These are phyloP conservation scores for Drosophila kepulauana DNA, from an alignment of 1,140 invertebrate species.

Conservation along the genomic window DNA sequence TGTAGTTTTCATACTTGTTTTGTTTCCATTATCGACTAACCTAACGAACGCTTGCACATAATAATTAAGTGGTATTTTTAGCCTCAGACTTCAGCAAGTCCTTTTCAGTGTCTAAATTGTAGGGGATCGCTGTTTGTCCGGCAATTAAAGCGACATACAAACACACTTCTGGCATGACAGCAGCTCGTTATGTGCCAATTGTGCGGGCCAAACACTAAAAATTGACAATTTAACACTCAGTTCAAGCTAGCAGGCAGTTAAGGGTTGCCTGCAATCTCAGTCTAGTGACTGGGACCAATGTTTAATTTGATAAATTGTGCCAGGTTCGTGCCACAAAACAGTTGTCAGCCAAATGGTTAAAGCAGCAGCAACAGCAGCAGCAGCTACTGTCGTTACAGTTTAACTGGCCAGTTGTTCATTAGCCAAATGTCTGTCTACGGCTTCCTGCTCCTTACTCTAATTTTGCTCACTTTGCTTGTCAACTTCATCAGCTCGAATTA, in stretches of 20 bases:
- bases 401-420: slow-evolving; percentile 66
- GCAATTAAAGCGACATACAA: slow-evolving; percentile 58
- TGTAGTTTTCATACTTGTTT: too few relatives aligned
- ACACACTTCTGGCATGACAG: slow-evolving; percentile 67
- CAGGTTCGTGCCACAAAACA: slow-evolving; percentile 75
- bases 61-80: slow-evolving; percentile 49
- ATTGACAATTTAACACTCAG: slow-evolving; percentile 53
- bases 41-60: slow-evolving; percentile 27
- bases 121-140: slow-evolving; percentile 48
- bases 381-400: slow-evolving; percentile 18
- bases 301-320: slow-evolving; percentile 79
- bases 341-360: slow-evolving; percentile 59
- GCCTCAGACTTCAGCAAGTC: slow-evolving; percentile 1
- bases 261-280: slow-evolving; percentile 44
- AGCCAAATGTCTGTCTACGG: slow-evolving; percentile 54
- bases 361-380: not conserved
- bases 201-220: slow-evolving; percentile 43
- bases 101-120: slow-evolving; percentile 50
- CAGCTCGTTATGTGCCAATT: slow-evolving; percentile 70
- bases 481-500: slow-evolving; percentile 41
- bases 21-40: not conserved
- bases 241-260: slow-evolving; percentile 9
- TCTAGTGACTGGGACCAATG: slow-evolving; percentile 35
- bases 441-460: not conserved
- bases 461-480: not conserved